Conservation (phyloP, 2,888 invertebrate species). For the Lycocerus yunnanus region DNA sequence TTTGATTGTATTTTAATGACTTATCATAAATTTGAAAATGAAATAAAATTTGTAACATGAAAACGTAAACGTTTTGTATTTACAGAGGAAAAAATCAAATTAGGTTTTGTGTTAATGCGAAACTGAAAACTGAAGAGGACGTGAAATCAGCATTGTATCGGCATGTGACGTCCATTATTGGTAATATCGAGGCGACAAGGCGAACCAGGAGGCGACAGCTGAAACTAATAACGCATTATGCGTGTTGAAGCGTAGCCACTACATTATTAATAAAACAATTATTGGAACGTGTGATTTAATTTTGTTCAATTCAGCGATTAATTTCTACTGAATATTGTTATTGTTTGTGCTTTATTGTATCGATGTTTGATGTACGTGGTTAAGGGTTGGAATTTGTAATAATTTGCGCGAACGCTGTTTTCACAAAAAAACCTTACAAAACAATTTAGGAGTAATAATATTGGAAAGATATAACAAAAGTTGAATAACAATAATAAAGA, state of each 20-base stretch:
- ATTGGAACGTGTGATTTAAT: constrained; percentile 40
- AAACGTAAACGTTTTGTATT: neutral
- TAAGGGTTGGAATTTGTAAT: neutral
- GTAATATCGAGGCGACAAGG: constrained; percentile 37
- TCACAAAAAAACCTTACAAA: neutral
- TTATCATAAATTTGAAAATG: neutral
- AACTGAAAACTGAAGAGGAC: constrained; percentile 23
- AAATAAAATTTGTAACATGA: neutral
- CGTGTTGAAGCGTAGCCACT: constrained; percentile 34
- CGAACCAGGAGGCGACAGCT: constrained; percentile 39
- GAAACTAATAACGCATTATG: constrained; percentile 36
- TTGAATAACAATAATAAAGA: neutral
- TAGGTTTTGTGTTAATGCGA: constrained; percentile 12
- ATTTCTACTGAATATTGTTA: constrained; percentile 5
- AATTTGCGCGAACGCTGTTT: neutral
- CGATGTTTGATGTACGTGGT: constrained; percentile 1
- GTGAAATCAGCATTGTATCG: constrained; percentile 27
- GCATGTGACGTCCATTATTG: constrained; percentile 34
- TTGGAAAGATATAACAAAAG: neutral
- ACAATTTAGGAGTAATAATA: neutral
- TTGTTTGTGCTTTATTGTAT: constrained; percentile 7
- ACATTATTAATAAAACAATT: constrained; percentile 42
- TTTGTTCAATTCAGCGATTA: constrained; percentile 29
- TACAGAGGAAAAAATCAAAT: constrained; percentile 5
- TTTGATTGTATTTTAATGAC: neutral